Percentiles rank a stretch among this genome's conserved stretches.
Evolutionary conservation across 2,113 vertebrate genomes (phyloP).

Genomic region (Cyphomyrus discorhynchus): DNA sequence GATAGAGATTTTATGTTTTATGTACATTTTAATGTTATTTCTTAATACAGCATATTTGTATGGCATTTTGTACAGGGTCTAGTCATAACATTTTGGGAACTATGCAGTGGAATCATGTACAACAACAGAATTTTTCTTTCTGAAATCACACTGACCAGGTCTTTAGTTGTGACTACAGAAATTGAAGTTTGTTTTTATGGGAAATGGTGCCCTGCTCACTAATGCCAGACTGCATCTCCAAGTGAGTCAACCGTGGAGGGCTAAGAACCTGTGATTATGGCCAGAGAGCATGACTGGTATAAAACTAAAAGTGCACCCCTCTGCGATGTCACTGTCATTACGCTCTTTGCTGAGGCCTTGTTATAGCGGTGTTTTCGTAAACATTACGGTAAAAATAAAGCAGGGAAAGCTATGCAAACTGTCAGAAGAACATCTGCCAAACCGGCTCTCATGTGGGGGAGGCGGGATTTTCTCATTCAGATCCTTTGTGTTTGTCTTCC

Average conservation of each 20-base stretch:
- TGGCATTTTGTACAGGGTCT: not conserved
- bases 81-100: not conserved
- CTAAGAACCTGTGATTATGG: not conserved
- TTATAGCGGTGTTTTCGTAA: constrained; percentile 12
- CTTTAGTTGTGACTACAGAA: not conserved
- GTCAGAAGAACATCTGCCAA: not conserved
- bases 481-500: not conserved
- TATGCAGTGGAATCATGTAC: not conserved
- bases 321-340: not conserved
- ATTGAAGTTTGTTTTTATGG: not conserved
- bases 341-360: constrained; percentile 13
- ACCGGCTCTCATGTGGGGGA: not conserved
- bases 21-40: not conserved
- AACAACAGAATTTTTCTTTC: not conserved
- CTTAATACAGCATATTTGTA: not conserved
- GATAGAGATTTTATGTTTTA: not conserved
- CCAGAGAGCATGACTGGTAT: not conserved
- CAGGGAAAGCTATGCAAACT: constrained; percentile 24
- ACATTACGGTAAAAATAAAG: constrained; percentile 9
- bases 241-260: not conserved
- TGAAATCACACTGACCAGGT: not conserved
- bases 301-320: not conserved
- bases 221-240: not conserved
- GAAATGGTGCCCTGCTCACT: not conserved
- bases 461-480: not conserved